Conservation (phyloP, 2,888 invertebrate genomes). For the Ormia ochracea region DNA sequence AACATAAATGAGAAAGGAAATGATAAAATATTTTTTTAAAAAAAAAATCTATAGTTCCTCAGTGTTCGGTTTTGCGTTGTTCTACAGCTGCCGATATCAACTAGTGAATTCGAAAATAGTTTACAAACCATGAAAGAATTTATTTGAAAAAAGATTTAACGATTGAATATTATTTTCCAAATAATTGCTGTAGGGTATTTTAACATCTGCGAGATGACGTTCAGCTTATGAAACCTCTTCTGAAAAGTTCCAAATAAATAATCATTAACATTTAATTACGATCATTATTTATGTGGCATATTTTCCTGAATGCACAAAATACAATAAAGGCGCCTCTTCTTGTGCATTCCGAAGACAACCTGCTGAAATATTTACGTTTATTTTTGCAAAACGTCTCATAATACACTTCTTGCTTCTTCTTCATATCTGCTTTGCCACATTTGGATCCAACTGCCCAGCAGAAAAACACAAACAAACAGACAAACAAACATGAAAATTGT, state of each 20-base stretch:
- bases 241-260: conserved; percentile 23
- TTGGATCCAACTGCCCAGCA: conserved; percentile 19
- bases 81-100: too few relatives aligned
- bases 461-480: too few relatives aligned
- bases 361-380: conserved; percentile 56
- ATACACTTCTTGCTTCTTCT: neutral
- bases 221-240: neutral
- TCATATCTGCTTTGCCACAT: neutral
- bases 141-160: too few relatives aligned
- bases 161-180: too few relatives aligned
- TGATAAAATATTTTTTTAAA: too few relatives aligned
- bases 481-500: conserved; percentile 3
- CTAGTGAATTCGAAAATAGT: too few relatives aligned
- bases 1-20: too few relatives aligned
- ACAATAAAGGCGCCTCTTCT: conserved; percentile 52
- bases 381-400: conserved; percentile 38
- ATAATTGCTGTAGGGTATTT: neutral
- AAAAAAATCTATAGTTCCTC: too few relatives aligned
- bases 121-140: too few relatives aligned
- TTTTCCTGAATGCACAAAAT: neutral
- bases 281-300: conserved; percentile 51
- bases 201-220: neutral
- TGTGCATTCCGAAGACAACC: conserved; percentile 56
- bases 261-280: conserved; percentile 44
- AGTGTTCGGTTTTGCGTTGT: too few relatives aligned